A percentile compares a stretch with the other conserved stretches of the same genome.
phyloP scores from a whole-genome alignment of 2,888 invertebrate genomes.

The Halictus quadricinctus region DNA sequence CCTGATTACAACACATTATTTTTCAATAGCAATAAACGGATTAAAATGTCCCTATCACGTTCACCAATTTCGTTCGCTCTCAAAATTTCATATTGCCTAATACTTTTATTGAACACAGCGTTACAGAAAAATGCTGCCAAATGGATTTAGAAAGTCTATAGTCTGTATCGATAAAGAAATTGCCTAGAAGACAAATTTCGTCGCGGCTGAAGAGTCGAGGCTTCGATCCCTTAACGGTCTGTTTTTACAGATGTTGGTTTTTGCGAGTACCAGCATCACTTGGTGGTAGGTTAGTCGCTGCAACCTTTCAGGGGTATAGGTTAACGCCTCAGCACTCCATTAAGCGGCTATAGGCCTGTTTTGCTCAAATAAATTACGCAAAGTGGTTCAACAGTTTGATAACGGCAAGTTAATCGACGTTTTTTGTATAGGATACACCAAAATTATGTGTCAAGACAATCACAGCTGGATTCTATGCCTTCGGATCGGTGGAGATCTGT shows the following conservation, averaged over 20 bases:
- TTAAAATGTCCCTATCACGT: too few species aligned
- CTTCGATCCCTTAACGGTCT: background rate
- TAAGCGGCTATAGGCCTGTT: background rate
- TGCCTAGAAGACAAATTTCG: background rate
- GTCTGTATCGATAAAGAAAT: background rate
- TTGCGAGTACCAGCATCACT: background rate
- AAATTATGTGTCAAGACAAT: too few species aligned
- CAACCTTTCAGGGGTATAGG: background rate
- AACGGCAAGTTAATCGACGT: background rate
- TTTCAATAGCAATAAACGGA: too few species aligned
- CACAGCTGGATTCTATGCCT: too few species aligned
- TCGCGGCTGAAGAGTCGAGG: background rate
- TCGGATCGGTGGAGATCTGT: too few species aligned
- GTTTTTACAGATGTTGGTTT: background rate
- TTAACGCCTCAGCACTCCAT: background rate
- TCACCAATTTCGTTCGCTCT: too few species aligned
- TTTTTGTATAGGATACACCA: background rate
- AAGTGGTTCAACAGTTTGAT: background rate
- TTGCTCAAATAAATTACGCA: background rate
- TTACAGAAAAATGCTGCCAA: too few species aligned
- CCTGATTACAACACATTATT: too few species aligned
- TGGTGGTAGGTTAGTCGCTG: background rate
- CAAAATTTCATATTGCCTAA: too few species aligned
- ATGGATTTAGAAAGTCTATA: too few species aligned
- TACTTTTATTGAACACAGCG: too few species aligned